Conservation (phyloP, 1,140 invertebrate genomes). For the Brachionus rotundiformis region DNA sequence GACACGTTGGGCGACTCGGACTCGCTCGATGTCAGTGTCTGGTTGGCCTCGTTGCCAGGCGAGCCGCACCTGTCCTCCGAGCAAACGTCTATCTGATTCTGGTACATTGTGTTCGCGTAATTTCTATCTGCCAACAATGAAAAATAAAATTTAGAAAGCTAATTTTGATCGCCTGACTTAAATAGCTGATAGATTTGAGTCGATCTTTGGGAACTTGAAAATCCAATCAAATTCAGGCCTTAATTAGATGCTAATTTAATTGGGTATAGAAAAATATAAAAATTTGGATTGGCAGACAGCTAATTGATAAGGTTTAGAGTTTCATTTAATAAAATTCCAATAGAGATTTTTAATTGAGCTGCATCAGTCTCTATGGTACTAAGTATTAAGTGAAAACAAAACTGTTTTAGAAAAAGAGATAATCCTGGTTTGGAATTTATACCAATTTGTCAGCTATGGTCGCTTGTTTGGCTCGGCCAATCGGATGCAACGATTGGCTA, state of each 20-base stretch:
- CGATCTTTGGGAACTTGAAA: too few relatives aligned
- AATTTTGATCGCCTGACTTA: slow-evolving; percentile 38
- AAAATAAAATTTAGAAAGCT: not conserved
- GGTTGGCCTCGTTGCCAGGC: not conserved
- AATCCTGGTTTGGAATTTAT: slow-evolving; percentile 25
- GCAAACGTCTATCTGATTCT: not conserved
- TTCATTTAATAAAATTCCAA: not conserved
- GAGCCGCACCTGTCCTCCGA: not conserved
- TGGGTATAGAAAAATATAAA: not conserved
- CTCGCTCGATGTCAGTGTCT: slow-evolving; percentile 7
- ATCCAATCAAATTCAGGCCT: not conserved
- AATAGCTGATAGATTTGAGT: slow-evolving; percentile 41
- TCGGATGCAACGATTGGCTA: not conserved
- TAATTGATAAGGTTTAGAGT: not conserved
- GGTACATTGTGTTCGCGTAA: not conserved
- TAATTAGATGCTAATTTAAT: not conserved
- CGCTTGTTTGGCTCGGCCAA: not conserved
- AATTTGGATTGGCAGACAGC: not conserved
- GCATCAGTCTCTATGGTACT: not conserved
- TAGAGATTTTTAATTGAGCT: slow-evolving; percentile 11
- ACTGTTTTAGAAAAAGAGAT: not conserved
- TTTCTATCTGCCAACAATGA: not conserved
- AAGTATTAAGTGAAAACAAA: not conserved
- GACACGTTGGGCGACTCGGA: slow-evolving; percentile 20
- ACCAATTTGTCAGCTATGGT: not conserved